Conservation (phyloP, 2,797 vertebrate genomes). For the Enteromius radiatus region DNA sequence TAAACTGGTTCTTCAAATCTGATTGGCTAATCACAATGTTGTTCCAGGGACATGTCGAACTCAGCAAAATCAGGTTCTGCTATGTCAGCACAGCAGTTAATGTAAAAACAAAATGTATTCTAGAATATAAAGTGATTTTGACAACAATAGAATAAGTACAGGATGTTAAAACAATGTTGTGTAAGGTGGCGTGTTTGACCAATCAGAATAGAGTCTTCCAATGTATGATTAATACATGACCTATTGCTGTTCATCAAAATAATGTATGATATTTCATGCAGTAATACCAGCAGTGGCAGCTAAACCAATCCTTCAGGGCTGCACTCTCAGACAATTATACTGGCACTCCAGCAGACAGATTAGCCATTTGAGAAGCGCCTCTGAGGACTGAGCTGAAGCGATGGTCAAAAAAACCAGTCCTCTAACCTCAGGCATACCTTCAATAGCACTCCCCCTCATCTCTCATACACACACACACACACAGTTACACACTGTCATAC, state of each 20-base stretch:
- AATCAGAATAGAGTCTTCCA: not conserved
- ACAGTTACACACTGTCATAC: slow-evolving; percentile 38
- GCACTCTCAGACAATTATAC: slow-evolving; percentile 4
- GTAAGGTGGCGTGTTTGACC: not conserved
- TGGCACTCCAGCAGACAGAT: slow-evolving; percentile 3
- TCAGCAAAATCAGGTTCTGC: too few relatives aligned
- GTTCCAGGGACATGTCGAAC: too few relatives aligned
- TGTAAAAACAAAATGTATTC: not conserved
- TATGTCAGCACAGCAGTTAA: not conserved
- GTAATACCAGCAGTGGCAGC: not conserved
- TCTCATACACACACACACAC: slow-evolving; percentile 28
- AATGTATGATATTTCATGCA: not conserved
- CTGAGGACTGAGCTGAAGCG: not conserved
- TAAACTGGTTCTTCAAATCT: too few relatives aligned
- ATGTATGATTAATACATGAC: not conserved
- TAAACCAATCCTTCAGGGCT: not conserved
- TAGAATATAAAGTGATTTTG: not conserved
- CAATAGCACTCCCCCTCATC: not conserved
- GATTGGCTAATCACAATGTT: too few relatives aligned
- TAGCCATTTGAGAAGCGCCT: not conserved
- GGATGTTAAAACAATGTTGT: not conserved
- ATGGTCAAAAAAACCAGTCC: not conserved
- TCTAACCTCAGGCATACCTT: slow-evolving; percentile 13
- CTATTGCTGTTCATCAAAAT: not conserved
- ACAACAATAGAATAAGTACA: not conserved